Base-by-base conservation (phyloP, 2,113 vertebrate species). In the Urocitellus parryii region DNA sequence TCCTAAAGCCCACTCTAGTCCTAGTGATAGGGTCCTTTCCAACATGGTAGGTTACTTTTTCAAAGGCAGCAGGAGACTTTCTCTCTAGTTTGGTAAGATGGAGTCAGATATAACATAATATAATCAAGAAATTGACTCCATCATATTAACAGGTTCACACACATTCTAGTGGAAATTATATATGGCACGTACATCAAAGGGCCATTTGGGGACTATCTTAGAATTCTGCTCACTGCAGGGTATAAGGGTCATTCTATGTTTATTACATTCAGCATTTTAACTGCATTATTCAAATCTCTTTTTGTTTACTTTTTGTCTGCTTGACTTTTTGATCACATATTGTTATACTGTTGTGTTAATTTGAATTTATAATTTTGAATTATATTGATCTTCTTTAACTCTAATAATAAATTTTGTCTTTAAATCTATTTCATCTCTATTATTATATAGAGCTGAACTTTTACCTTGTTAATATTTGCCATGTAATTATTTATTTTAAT, bases 321-420 rank as follows among this genome's bases (percentile, higher is more conserved):
- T 68, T 82, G n/a, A 92, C 70, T 81, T 70, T 87, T 91, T 85
- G 88, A 74, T 84, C n/a, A 91, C 27, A 88, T n/a, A 53, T 8
- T 39, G 6, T 73, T 72, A 88, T n/a, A 63, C 8, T n/a, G 6
- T 73, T 65, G 42, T 79, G 16, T 73, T 74, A 39, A 83, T 70
- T 79, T n/a, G 17, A 53, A 4, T 63, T 74, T 18, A 53, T 4
- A 67, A 18, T 76, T 89, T 78, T 82, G 16, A 78, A 68, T 95
- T 90, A 67, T 87, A 27, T 37, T 29, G 56, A 67, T 6, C 6
- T 14, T 90, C 13, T 91, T 91, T 67, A 95, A 84, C 34, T 89
- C 34, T 87, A 78, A 63, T 2, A 79, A 53, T 79, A 14, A 5
- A 8, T 91, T 87, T 93, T 90, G 20, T 61, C 13, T 70, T 88